phyloP scores from a whole-genome alignment of 1,140 invertebrate species.

The Diuraphis noxia region DNA sequence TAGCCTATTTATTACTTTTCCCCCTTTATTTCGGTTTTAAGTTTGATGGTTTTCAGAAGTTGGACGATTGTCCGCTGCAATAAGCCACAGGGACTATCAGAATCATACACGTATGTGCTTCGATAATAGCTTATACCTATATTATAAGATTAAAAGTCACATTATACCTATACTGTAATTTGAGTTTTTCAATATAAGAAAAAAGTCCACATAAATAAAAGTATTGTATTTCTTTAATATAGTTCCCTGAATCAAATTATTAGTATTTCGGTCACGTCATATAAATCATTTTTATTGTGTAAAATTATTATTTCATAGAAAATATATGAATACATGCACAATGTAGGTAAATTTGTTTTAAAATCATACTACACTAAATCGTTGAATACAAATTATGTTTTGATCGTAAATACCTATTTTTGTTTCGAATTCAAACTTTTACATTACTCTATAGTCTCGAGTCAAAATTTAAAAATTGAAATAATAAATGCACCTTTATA shows the following conservation, averaged over 20 bases:
- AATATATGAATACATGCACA: too few species aligned
- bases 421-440: background rate
- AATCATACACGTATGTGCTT: background rate
- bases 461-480: background rate
- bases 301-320: too few species aligned
- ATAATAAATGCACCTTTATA: background rate
- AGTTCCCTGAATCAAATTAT: background rate
- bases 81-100: background rate
- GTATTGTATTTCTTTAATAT: background rate
- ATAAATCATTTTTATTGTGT: background rate
- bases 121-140: background rate
- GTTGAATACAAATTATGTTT: background rate
- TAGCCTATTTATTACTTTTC: background rate
- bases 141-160: background rate
- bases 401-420: background rate
- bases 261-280: background rate
- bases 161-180: background rate
- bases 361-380: background rate
- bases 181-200: background rate
- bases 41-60: conserved; percentile 26
- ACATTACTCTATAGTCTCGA: background rate
- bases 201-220: background rate
- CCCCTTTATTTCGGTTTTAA: conserved; percentile 15
- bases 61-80: background rate
- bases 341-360: background rate